These are phyloP conservation scores for Hestina assimilis DNA, from an alignment of 1,140 invertebrate species.

Conservation along the genomic window DNA sequence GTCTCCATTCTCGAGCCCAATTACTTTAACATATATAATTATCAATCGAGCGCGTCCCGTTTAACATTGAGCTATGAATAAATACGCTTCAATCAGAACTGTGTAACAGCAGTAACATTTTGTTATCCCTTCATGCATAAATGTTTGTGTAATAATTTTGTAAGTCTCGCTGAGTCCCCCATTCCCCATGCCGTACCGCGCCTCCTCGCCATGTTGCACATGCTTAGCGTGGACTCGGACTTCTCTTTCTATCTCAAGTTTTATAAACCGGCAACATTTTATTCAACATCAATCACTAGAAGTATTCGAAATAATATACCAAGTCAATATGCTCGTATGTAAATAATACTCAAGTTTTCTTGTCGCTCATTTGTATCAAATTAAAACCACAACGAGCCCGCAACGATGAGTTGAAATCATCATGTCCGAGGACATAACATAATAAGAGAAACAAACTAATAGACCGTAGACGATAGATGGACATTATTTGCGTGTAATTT, in stretches of 20 bases:
- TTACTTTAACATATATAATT: constrained; percentile 28
- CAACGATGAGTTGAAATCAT: not conserved
- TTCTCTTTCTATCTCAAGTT: constrained; percentile 58
- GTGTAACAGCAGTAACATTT: constrained; percentile 59
- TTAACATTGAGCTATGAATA: constrained; percentile 44
- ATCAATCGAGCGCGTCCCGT: constrained; percentile 27
- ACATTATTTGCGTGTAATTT: constrained; percentile 60
- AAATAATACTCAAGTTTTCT: not conserved
- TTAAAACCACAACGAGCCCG: not conserved
- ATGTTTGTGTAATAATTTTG: constrained; percentile 74
- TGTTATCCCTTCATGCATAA: constrained; percentile 75
- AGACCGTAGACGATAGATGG: constrained; percentile 7
- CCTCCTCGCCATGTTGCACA: constrained; percentile 47
- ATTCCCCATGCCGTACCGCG: constrained; percentile 32
- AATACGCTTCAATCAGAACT: constrained; percentile 54
- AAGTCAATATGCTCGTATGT: not conserved
- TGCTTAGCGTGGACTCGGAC: constrained; percentile 33
- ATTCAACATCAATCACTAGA: not conserved
- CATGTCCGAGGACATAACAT: not conserved
- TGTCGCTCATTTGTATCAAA: not conserved
- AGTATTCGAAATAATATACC: constrained; percentile 5
- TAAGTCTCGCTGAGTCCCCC: constrained; percentile 49
- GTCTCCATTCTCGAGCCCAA: constrained; percentile 21
- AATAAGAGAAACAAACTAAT: constrained; percentile 16
- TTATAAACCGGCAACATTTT: constrained; percentile 29